Conservation (phyloP, 2,888 invertebrate genomes). For the Lithophane ornitopus region DNA sequence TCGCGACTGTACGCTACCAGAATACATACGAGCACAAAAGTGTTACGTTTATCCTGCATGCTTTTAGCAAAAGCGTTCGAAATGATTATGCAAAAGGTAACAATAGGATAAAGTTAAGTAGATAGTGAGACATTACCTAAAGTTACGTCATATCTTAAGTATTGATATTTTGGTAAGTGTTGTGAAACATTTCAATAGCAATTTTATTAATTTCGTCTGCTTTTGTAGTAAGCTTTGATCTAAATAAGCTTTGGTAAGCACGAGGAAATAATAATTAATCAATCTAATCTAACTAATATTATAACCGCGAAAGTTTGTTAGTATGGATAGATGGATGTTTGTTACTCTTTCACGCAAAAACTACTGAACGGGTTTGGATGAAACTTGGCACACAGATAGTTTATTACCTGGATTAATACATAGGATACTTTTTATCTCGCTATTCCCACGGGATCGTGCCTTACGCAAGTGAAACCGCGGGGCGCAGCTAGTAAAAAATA, state of each 20-base stretch:
- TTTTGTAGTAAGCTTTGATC: not conserved
- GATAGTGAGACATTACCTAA: slow-evolving; percentile 17
- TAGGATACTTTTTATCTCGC: too few relatives aligned
- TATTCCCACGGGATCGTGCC: too few relatives aligned
- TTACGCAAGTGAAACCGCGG: too few relatives aligned
- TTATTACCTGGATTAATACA: too few relatives aligned
- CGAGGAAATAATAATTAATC: not conserved
- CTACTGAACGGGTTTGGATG: too few relatives aligned
- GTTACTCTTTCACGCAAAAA: too few relatives aligned
- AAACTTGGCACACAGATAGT: too few relatives aligned
- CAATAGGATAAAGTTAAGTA: slow-evolving; percentile 50
- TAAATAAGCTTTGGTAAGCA: not conserved
- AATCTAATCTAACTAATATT: too few relatives aligned
- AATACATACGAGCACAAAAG: slow-evolving; percentile 57
- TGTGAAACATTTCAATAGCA: slow-evolving; percentile 14
- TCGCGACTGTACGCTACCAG: slow-evolving; percentile 61
- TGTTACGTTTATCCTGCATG: slow-evolving; percentile 62
- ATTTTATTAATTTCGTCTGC: slow-evolving; percentile 1
- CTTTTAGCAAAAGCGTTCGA: slow-evolving; percentile 46
- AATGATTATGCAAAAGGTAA: slow-evolving; percentile 56
- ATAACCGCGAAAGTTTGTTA: too few relatives aligned
- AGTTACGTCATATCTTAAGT: slow-evolving; percentile 42
- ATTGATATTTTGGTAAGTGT: slow-evolving; percentile 40
- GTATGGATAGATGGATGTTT: too few relatives aligned
- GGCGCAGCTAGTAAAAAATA: too few relatives aligned